phyloP scores from a whole-genome alignment of 2,113 vertebrate species.

The Platanista minor region DNA sequence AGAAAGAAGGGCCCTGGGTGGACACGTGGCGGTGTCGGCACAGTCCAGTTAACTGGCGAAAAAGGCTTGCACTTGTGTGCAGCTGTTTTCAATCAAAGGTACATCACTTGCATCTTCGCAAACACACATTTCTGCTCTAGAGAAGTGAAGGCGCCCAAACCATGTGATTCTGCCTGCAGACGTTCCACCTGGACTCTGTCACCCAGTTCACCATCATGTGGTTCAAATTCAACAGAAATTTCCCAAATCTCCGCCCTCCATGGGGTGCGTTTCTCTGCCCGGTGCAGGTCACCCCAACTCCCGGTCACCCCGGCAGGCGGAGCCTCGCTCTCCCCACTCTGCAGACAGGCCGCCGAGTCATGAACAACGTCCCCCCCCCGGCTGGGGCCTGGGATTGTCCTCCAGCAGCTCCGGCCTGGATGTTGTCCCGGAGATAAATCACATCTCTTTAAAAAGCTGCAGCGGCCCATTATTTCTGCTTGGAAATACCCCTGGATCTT shows the following conservation, averaged over 20 bases:
- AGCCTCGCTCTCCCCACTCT: no score
- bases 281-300: no score
- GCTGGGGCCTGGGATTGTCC: not conserved
- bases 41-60: not conserved
- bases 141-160: not conserved
- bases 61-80: not conserved
- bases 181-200: no score
- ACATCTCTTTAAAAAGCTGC: not conserved
- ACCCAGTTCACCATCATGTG: no score
- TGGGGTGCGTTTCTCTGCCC: no score
- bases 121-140: not conserved
- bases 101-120: not conserved
- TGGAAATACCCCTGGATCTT: not conserved
- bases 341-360: no score
- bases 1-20: not conserved
- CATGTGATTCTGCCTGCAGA: not conserved
- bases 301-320: no score
- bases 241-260: no score
- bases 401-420: not conserved
- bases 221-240: no score
- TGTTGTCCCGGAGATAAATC: slow-evolving; percentile 27
- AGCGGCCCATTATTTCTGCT: slow-evolving; percentile 5
- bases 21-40: not conserved
- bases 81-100: not conserved
- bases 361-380: no score